Evolutionary conservation across 1,140 invertebrate species (phyloP).

Genomic region (Drosophila repleta): DNA sequence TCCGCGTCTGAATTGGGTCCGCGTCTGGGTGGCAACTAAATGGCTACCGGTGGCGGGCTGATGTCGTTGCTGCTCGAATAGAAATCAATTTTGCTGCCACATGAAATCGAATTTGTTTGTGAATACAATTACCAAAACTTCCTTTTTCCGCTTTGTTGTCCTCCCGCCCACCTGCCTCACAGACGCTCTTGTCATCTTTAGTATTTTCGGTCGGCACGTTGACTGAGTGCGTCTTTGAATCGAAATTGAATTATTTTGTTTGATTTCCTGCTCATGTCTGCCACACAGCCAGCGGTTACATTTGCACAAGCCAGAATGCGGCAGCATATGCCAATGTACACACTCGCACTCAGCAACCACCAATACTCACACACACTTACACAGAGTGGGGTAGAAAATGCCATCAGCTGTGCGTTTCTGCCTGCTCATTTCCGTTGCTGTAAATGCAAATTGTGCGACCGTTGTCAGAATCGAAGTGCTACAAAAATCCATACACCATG

Average conservation of each 20-base stretch:
- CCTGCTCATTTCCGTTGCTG: constrained; percentile 61
- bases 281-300: constrained; percentile 37
- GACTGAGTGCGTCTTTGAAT: constrained; percentile 68
- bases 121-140: constrained; percentile 81
- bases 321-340: constrained; percentile 56
- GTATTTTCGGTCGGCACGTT: constrained; percentile 22
- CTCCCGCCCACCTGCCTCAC: not conserved
- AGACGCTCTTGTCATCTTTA: constrained; percentile 29
- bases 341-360: not conserved
- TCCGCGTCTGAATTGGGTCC: too few species aligned
- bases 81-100: constrained; percentile 76
- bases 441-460: constrained; percentile 37
- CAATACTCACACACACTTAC: constrained; percentile 1
- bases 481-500: constrained; percentile 35
- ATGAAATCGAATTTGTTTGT: constrained; percentile 80
- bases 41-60: constrained; percentile 44
- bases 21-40: constrained; percentile 22
- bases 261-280: constrained; percentile 67
- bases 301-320: constrained; percentile 69
- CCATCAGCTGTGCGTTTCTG: constrained; percentile 40
- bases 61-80: constrained; percentile 40
- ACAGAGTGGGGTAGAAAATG: constrained; percentile 14
- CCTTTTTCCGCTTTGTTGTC: constrained; percentile 59
- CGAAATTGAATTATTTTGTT: constrained; percentile 83
- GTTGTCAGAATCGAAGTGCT: constrained; percentile 57